Percentiles rank a stretch among this genome's conserved stretches.
phyloP scores from a whole-genome alignment of 2,888 invertebrate genomes.

The Dryocosmus kuriphilus region DNA sequence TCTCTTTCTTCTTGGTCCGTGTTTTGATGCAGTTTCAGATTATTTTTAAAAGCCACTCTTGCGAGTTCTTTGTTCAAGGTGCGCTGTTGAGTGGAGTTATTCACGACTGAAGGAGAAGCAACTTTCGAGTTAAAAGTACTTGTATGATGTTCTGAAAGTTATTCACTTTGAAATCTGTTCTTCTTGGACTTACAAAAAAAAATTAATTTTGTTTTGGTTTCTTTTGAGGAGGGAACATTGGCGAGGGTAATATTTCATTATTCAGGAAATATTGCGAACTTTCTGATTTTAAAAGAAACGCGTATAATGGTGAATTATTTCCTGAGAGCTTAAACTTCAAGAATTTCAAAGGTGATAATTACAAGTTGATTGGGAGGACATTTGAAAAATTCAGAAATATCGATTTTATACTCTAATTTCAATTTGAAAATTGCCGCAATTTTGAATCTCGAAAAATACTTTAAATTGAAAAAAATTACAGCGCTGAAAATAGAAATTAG shows the following conservation, averaged over 20 bases:
- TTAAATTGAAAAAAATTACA: no score
- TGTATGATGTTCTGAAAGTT: constrained; percentile 35
- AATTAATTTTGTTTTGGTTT: constrained; percentile 29
- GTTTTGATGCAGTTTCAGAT: constrained; percentile 35
- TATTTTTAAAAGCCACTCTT: constrained; percentile 37
- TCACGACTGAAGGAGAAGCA: constrained; percentile 31
- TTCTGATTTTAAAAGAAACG: neutral
- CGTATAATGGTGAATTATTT: no score
- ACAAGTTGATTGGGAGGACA: no score
- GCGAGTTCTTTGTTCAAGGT: constrained; percentile 33
- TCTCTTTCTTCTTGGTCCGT: constrained; percentile 27
- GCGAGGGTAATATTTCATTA: neutral
- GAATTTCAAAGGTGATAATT: no score
- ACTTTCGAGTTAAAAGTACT: constrained; percentile 38
- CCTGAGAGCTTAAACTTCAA: no score
- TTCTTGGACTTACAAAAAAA: constrained; percentile 27
- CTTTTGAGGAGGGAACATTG: constrained; percentile 2
- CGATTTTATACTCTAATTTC: no score
- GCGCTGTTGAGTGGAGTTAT: constrained; percentile 35
- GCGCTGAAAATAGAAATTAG: no score
- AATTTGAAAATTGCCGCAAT: no score
- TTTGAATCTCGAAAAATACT: no score
- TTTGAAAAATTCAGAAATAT: no score
- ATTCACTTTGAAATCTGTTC: constrained; percentile 38
- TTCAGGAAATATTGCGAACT: neutral